Conservation (phyloP, 2,888 invertebrate genomes). For the Stenichneumon culpator region DNA sequence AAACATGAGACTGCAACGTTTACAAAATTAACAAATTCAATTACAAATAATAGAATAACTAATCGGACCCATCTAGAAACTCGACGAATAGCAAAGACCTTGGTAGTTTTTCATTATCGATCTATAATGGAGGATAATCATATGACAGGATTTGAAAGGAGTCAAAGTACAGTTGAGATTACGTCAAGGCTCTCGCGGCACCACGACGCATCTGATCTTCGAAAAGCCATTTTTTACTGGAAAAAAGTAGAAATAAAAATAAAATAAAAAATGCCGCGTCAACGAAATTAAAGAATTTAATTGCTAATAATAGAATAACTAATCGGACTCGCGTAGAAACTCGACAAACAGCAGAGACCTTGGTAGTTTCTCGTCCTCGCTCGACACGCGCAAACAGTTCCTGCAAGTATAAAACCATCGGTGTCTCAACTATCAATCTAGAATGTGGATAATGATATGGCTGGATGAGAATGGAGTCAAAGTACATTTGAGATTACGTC, state of each 20-base stretch:
- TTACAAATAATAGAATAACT: background rate
- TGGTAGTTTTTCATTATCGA: background rate
- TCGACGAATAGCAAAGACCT: background rate
- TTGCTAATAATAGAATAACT: background rate
- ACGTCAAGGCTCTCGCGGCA: background rate
- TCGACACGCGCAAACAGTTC: conserved; percentile 5
- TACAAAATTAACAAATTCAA: background rate
- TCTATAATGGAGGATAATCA: background rate
- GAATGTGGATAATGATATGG: background rate
- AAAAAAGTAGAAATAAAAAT: background rate
- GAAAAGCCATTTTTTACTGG: background rate
- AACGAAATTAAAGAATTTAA: background rate
- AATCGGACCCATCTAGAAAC: no score
- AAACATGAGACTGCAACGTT: no score
- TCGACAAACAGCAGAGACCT: background rate
- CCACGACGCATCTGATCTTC: background rate
- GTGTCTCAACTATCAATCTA: background rate
- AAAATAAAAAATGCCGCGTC: no score
- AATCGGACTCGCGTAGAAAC: background rate
- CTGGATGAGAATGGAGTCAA: background rate
- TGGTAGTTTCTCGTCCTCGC: background rate
- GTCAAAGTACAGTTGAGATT: background rate
- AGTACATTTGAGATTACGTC: background rate
- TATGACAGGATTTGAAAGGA: background rate
- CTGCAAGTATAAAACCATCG: background rate